These are phyloP conservation scores for Syngnathoides biaculeatus DNA, from an alignment of 2,113 vertebrate genomes.

Conservation along the genomic window DNA sequence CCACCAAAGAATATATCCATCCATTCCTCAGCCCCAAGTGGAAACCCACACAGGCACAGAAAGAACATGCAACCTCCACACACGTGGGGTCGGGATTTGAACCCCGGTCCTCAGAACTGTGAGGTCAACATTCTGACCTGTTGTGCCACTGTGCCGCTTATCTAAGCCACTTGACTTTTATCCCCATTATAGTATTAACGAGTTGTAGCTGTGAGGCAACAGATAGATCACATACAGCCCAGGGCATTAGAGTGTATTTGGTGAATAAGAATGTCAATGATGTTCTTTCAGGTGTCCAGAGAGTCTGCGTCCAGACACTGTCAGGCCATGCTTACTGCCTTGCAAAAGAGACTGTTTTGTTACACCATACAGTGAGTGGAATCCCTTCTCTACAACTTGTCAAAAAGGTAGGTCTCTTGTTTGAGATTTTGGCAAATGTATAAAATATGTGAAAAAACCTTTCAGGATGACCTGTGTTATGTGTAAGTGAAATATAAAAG, in stretches of 20 bases:
- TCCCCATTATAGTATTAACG: too few species aligned
- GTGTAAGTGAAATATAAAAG: background rate
- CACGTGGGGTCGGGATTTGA: too few species aligned
- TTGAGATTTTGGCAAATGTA: background rate
- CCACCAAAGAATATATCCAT: background rate
- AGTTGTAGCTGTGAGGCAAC: too few species aligned
- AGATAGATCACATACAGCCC: too few species aligned
- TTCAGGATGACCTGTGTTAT: background rate
- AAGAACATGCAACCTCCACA: too few species aligned
- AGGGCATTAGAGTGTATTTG: background rate
- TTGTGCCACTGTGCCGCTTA: too few species aligned
- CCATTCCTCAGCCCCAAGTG: too few species aligned
- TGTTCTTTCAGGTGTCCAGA: slow-evolving; percentile 84
- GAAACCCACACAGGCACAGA: too few species aligned
- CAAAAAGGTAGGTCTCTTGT: slow-evolving; percentile 75
- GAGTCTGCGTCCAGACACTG: slow-evolving; percentile 90
- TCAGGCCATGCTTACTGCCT: slow-evolving; percentile 89
- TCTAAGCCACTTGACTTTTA: too few species aligned
- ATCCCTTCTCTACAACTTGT: slow-evolving; percentile 81
- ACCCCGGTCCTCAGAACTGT: too few species aligned
- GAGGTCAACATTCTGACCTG: too few species aligned
- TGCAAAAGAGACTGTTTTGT: slow-evolving; percentile 91
- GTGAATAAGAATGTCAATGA: background rate
- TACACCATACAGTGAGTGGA: slow-evolving; percentile 93
- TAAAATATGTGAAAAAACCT: background rate